phyloP scores from a whole-genome alignment of 1,140 invertebrate species.

The Tetramorium simillimum region DNA sequence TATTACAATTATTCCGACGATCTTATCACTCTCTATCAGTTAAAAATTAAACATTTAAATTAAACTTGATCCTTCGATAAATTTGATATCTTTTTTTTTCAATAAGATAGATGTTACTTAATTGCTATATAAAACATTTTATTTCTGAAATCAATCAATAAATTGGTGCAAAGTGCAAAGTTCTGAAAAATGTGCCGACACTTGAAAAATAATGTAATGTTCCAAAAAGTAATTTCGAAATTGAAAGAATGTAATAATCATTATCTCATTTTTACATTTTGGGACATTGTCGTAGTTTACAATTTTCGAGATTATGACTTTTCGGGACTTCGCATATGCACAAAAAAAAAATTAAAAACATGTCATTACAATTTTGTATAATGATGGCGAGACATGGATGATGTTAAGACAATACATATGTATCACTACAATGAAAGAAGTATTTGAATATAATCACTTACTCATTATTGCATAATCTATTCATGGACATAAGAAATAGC shows the following conservation, averaged over 20 bases:
- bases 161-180: too few species aligned
- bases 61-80: neutral
- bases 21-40: neutral
- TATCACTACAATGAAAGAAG: neutral
- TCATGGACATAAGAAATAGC: conserved; percentile 21
- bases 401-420: neutral
- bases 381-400: neutral
- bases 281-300: too few species aligned
- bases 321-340: too few species aligned
- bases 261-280: too few species aligned
- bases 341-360: neutral
- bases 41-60: neutral
- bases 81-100: neutral
- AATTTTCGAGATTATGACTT: too few species aligned
- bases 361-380: neutral
- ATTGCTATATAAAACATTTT: neutral
- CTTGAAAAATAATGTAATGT: too few species aligned
- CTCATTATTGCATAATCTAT: neutral
- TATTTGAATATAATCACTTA: conserved; percentile 1
- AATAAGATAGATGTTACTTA: neutral
- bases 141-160: neutral
- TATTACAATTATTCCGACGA: neutral
- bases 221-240: too few species aligned
- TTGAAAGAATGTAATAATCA: too few species aligned
- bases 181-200: too few species aligned